Evolutionary conservation across 92 coral and sea anemone species (phyloP).

Genomic region (Parazoanthus swiftii): DNA sequence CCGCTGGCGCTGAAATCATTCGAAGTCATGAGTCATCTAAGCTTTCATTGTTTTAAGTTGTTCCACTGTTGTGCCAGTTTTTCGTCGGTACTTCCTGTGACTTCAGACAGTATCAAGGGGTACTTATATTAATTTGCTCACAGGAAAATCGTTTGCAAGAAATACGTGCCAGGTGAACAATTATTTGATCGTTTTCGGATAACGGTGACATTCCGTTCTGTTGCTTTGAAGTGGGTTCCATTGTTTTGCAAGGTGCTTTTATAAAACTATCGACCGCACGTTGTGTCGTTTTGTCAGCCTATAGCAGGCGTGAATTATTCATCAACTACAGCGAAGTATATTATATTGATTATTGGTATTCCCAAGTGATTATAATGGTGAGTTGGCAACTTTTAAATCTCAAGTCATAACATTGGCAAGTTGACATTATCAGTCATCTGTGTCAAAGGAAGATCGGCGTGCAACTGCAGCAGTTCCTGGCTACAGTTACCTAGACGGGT

Average conservation of each 20-base stretch:
- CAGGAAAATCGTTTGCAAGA: neutral
- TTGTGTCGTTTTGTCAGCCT: neutral
- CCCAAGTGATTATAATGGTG: neutral
- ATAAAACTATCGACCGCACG: conserved; percentile 9
- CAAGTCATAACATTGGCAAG: neutral
- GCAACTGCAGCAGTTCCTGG: too few relatives aligned
- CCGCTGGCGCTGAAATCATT: neutral
- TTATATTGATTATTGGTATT: conserved; percentile 10
- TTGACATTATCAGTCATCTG: neutral
- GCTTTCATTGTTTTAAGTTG: neutral
- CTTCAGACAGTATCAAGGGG: neutral
- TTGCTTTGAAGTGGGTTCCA: conserved; percentile 2
- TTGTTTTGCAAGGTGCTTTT: conserved; percentile 32
- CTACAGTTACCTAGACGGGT: too few relatives aligned
- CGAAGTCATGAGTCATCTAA: neutral
- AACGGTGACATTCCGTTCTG: neutral
- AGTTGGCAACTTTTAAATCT: neutral
- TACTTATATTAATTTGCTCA: neutral
- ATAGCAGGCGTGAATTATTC: conserved; percentile 9
- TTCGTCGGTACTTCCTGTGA: neutral
- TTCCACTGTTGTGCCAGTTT: neutral
- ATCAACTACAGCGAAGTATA: conserved; percentile 2
- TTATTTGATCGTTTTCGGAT: conserved; percentile 26
- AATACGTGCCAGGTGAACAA: conserved; percentile 12
- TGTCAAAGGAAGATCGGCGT: neutral